phyloP scores from a whole-genome alignment of 2,797 vertebrate genomes.

The Pantherophis alleghaniensis region DNA sequence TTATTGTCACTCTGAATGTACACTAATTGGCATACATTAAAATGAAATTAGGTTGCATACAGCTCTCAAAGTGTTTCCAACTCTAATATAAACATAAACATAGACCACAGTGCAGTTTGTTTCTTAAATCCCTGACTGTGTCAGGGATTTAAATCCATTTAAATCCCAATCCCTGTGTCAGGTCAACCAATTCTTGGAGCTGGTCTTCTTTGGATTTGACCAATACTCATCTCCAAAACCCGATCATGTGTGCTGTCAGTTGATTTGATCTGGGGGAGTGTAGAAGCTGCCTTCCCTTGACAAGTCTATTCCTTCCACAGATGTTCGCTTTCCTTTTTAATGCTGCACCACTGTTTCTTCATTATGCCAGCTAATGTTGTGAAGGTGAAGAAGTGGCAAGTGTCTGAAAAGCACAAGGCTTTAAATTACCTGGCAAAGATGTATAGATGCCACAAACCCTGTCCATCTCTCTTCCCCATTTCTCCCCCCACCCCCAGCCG shows the following conservation, averaged over 20 bases:
- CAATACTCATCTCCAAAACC: conserved; percentile 38
- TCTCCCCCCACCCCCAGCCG: not conserved
- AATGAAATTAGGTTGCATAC: too few species aligned
- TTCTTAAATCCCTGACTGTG: not conserved
- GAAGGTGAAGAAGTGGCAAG: conserved; percentile 19
- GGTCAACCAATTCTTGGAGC: conserved; percentile 35
- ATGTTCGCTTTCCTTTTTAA: conserved; percentile 41
- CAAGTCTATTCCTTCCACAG: conserved; percentile 43
- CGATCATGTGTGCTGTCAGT: not conserved
- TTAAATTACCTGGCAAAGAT: conserved; percentile 49
- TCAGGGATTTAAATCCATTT: too few species aligned
- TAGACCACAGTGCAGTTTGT: not conserved
- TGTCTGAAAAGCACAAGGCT: conserved; percentile 21
- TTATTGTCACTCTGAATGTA: too few species aligned
- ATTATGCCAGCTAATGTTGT: not conserved
- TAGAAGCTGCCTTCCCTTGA: conserved; percentile 1
- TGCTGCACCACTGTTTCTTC: conserved; percentile 34
- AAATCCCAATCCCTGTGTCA: not conserved
- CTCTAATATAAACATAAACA: too few species aligned
- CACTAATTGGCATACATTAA: too few species aligned
- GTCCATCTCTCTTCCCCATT: conserved; percentile 37
- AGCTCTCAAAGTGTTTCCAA: too few species aligned
- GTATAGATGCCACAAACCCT: conserved; percentile 31
- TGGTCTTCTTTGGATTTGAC: conserved; percentile 23
- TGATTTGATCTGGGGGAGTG: not conserved